Conservation (phyloP, 2,888 invertebrate genomes). For the Sphecodes monilicornis region DNA sequence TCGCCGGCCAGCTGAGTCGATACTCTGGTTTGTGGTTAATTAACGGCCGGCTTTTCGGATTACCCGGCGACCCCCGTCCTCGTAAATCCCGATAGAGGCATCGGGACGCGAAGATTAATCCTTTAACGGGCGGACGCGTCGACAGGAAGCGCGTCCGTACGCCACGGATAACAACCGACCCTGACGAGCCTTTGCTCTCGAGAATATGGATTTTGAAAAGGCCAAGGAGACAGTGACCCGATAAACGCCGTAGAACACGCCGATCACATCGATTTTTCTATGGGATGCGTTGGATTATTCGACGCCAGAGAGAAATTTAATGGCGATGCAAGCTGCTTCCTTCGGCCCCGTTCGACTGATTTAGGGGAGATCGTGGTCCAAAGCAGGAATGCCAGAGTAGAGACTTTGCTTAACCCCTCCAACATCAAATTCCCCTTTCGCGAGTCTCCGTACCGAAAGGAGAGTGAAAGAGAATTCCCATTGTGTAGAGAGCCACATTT, state of each 20-base stretch:
- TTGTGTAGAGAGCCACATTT: too few species aligned
- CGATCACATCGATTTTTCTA: not conserved
- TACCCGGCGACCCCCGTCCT: not conserved
- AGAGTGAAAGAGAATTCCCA: too few species aligned
- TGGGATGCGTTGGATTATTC: not conserved
- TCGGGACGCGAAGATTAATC: constrained; percentile 25
- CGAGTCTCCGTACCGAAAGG: too few species aligned
- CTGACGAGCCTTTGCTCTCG: not conserved
- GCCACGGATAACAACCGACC: constrained; percentile 1
- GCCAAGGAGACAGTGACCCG: not conserved
- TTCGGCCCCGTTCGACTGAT: not conserved
- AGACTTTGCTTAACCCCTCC: too few species aligned
- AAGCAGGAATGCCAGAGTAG: too few species aligned
- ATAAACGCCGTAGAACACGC: not conserved
- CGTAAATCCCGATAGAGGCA: constrained; percentile 27
- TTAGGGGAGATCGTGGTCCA: not conserved
- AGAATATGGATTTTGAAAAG: constrained; percentile 4
- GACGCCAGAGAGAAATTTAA: not conserved
- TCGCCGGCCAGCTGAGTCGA: constrained; percentile 27
- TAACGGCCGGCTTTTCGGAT: constrained; percentile 30
- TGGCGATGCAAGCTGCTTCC: not conserved
- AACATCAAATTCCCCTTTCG: too few species aligned
- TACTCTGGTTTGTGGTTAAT: constrained; percentile 44
- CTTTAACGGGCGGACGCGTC: constrained; percentile 1
- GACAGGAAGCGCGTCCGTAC: too few species aligned